Conservation (phyloP, 2,113 vertebrate species). For the Eulacestoma nigropectus region DNA sequence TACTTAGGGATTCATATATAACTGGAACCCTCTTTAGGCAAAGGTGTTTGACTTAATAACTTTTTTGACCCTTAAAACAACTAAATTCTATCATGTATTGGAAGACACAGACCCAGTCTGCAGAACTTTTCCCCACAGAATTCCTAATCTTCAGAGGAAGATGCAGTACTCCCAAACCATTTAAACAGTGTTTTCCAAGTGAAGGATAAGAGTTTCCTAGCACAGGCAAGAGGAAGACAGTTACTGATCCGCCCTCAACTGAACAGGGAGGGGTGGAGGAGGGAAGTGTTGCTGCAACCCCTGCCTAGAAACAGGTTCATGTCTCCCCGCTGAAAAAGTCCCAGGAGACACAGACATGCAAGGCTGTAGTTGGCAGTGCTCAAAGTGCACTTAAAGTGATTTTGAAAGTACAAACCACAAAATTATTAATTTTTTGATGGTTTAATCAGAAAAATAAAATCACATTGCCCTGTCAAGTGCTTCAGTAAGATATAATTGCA, state of each 20-base stretch:
- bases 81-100: neutral
- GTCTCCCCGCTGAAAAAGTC: neutral
- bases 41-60: neutral
- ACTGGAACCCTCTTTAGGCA: neutral
- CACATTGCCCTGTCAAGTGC: neutral
- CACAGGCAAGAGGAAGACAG: neutral
- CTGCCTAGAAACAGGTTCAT: neutral
- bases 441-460: neutral
- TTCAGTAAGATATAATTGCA: neutral
- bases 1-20: neutral
- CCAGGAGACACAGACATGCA: neutral
- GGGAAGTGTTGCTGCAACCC: conserved; percentile 15
- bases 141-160: neutral
- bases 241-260: conserved; percentile 31
- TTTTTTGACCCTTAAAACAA: neutral
- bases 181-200: neutral
- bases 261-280: neutral
- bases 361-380: neutral
- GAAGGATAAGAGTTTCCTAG: neutral
- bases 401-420: neutral
- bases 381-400: neutral
- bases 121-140: neutral
- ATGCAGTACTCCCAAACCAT: neutral
- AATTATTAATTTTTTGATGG: neutral
- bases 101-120: neutral